Evolutionary conservation across 2,797 vertebrate species (phyloP).

Genomic region (Vultur gryphus): DNA sequence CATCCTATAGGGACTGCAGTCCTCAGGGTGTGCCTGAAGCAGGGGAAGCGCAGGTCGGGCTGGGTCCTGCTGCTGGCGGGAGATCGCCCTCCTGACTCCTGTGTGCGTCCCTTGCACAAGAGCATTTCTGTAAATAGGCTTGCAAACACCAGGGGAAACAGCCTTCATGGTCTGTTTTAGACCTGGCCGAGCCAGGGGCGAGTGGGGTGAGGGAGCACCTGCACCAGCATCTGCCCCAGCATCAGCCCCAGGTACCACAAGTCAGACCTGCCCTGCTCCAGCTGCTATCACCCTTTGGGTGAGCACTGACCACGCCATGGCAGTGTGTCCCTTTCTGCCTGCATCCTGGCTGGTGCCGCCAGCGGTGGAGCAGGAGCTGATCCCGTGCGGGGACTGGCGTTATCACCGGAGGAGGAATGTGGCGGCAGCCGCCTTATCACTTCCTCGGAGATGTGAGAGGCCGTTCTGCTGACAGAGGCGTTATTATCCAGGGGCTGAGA

Average conservation of each 20-base stretch:
- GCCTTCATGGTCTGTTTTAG: background rate
- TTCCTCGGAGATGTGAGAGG: background rate
- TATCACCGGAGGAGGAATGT: background rate
- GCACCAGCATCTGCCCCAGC: background rate
- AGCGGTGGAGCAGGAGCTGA: background rate
- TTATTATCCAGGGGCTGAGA: background rate
- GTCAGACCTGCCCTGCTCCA: background rate
- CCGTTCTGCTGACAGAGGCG: background rate
- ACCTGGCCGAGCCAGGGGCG: background rate
- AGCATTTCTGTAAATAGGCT: background rate
- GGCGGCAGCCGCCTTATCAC: background rate
- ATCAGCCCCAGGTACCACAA: background rate
- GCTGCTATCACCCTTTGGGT: background rate
- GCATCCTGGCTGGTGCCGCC: background rate
- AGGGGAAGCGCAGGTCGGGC: background rate
- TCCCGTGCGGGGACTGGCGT: fast-evolving
- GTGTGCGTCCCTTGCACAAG: fast-evolving
- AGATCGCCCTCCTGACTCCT: fast-evolving
- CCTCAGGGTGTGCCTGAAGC: background rate
- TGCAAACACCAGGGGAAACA: background rate
- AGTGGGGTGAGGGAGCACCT: background rate
- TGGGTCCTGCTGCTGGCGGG: background rate
- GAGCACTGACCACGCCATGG: background rate
- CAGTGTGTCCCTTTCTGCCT: background rate
- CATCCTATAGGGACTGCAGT: background rate